Base-by-base conservation (phyloP, 1,140 invertebrate species). In the Dysdera silvatica region DNA sequence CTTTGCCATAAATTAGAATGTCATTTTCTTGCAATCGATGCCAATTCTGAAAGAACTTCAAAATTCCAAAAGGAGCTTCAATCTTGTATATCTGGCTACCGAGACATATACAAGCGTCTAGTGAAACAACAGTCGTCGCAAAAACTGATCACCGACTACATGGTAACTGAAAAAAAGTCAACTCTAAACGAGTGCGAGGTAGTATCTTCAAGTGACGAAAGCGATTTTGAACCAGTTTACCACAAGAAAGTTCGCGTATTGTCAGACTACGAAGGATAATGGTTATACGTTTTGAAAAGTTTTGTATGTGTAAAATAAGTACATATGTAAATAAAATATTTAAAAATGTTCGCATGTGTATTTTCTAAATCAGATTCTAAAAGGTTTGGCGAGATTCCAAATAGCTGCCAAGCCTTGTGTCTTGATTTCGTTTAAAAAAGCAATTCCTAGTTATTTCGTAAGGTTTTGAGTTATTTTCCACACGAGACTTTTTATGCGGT, bases 171-270 rank as follows among this genome's bases (percentile, higher is more conserved):
- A 41, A 58, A 58, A 45, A 49, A 35, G 29, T 48, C 56, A 48
- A 37, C 24, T 48, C 10, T 28, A 18, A 58, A 24, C 32, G 18
- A 57, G 29, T 45, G 55, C 29, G 12, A 57, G 33, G 52, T 54
- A 54, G 18, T 24, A 56, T 58, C 40, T 57, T 43, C 40, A 35
- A 58, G 43, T 31, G 31, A 58, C 56, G 31, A 58, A 33, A 58
- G 43, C 14, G 23, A 58, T 37, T 58, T 49, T 48, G 40, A 58
- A 58, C 20, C 31, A 35, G 10, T 58, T 48, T 18, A 18, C 23
- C 45, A 32, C 8, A 58, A 58, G 40, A n/a, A 49, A 45, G 24
- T 49, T 31, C 31, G 20, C 24, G 56, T 58, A 24, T 35, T 58
- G 12, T n/a, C n/a, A n/a, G 37, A 40, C 14, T 23, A 58, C 31